Evolutionary conservation across 2,797 vertebrate species (phyloP).

Genomic region (Xerus rutilus): DNA sequence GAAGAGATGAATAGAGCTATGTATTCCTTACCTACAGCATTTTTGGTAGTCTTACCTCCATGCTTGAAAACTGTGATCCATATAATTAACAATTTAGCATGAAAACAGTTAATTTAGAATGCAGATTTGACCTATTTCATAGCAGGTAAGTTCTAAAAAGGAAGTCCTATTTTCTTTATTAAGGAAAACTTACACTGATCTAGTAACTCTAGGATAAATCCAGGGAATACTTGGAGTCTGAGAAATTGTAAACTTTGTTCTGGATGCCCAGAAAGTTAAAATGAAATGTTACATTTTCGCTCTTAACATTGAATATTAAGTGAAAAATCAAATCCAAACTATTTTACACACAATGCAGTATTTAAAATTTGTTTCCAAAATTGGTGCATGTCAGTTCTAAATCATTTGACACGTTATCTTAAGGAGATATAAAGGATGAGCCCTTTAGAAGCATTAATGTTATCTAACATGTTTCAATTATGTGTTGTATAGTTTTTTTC

Average conservation of each 20-base stretch:
- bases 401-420: conserved; percentile 26
- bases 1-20: background rate
- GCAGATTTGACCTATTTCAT: background rate
- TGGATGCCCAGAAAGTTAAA: conserved; percentile 31
- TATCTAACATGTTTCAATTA: conserved; percentile 34
- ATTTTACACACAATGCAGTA: conserved; percentile 37
- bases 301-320: background rate
- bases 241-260: background rate
- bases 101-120: conserved; percentile 20
- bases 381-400: background rate
- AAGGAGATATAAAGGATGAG: background rate
- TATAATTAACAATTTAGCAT: background rate
- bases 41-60: background rate
- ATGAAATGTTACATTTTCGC: background rate
- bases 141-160: conserved; percentile 8
- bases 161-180: background rate
- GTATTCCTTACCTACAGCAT: background rate
- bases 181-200: background rate
- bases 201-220: background rate
- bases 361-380: conserved; percentile 57
- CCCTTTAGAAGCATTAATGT: conserved; percentile 5
- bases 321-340: background rate
- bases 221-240: background rate
- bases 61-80: background rate
- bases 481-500: background rate